Evolutionary conservation across 2,888 invertebrate species (phyloP).

Genomic region (Anarsia innoxiella): DNA sequence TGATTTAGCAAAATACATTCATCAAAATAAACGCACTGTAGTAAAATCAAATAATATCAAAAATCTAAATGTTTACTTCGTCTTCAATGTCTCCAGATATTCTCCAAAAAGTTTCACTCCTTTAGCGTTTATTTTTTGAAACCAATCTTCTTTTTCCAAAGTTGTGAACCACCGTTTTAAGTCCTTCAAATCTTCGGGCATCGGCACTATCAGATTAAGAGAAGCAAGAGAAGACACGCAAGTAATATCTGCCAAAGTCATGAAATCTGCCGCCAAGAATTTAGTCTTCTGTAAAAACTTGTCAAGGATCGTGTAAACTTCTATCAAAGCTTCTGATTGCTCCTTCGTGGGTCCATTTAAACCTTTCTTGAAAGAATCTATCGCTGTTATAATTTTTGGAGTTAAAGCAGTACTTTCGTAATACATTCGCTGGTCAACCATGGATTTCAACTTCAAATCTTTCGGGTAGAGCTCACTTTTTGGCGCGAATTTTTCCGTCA

Average conservation of each 20-base stretch:
- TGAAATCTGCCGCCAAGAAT: constrained; percentile 28
- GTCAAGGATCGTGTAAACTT: constrained; percentile 34
- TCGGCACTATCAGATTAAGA: constrained; percentile 27
- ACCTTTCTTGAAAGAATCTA: constrained; percentile 25
- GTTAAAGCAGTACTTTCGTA: constrained; percentile 38
- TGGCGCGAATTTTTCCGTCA: constrained; percentile 30
- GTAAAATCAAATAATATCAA: background rate
- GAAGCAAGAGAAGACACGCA: constrained; percentile 36
- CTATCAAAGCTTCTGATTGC: constrained; percentile 27
- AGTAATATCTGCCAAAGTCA: constrained; percentile 40
- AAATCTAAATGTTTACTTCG: background rate
- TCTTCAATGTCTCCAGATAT: constrained; percentile 16
- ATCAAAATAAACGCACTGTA: background rate
- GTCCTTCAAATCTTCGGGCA: constrained; percentile 25
- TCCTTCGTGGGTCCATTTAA: constrained; percentile 18
- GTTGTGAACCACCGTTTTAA: constrained; percentile 30
- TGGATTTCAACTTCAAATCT: constrained; percentile 25
- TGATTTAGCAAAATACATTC: no score
- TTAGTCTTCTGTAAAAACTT: constrained; percentile 28
- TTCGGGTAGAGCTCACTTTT: constrained; percentile 31
- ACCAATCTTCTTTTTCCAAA: constrained; percentile 32
- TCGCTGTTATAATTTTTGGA: constrained; percentile 28
- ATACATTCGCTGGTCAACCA: constrained; percentile 34
- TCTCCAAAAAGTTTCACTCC: constrained; percentile 27
- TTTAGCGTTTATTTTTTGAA: constrained; percentile 27